Conservation (phyloP, 2,113 vertebrate genomes). For the Vidua macroura region DNA sequence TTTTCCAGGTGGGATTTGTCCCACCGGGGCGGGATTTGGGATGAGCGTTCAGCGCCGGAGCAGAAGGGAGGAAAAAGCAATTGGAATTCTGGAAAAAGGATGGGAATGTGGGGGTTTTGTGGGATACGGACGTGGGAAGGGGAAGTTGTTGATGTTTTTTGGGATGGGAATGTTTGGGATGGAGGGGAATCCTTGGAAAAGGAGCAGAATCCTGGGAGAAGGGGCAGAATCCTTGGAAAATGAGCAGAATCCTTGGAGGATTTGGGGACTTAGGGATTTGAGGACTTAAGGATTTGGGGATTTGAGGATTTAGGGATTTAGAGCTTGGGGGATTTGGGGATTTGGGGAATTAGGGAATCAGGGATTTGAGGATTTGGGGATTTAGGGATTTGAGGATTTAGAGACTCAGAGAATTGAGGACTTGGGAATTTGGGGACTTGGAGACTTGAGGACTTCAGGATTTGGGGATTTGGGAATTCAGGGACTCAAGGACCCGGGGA, state of each 20-base stretch:
- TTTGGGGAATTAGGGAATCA: accelerated
- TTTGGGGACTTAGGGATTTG: neutral
- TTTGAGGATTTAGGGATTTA: neutral
- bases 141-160: too few species aligned
- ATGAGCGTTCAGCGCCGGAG: accelerated
- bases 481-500: accelerated
- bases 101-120: neutral
- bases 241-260: too few species aligned
- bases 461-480: neutral
- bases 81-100: accelerated
- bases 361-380: accelerated
- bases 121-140: accelerated
- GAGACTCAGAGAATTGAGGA: accelerated
- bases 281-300: accelerated
- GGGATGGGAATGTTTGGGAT: neutral
- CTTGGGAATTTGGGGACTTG: accelerated
- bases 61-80: accelerated
- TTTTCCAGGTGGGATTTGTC: neutral
- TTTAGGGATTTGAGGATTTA: accelerated
- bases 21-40: accelerated
- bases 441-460: neutral
- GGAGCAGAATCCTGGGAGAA: neutral
- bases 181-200: neutral
- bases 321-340: accelerated
- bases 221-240: neutral